Conservation (phyloP, 2,888 invertebrate species). For the Cataglyphis cursor region DNA sequence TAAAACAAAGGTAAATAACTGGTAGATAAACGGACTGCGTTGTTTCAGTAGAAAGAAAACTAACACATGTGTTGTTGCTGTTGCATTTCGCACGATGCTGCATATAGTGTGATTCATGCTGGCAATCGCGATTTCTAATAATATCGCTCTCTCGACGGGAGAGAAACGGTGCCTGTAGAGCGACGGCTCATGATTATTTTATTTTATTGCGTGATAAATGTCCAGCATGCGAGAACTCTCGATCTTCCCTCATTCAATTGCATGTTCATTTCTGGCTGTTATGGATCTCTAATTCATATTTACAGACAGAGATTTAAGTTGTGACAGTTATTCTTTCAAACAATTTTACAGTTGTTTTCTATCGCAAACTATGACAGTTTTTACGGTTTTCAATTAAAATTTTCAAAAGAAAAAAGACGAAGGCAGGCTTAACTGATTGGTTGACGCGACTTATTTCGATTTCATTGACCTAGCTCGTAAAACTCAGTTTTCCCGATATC, state of each 20-base stretch:
- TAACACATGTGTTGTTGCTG: background rate
- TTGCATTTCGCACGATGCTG: background rate
- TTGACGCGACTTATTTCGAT: background rate
- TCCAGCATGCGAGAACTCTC: background rate
- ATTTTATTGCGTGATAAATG: constrained; percentile 1
- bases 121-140: constrained; percentile 5
- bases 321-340: background rate
- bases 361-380: background rate
- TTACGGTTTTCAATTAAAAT: background rate
- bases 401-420: background rate
- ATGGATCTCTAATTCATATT: background rate
- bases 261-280: background rate
- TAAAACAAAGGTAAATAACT: background rate
- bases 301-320: background rate
- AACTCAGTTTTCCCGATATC: background rate
- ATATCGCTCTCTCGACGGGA: background rate
- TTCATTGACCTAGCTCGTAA: background rate
- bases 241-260: background rate
- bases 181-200: background rate
- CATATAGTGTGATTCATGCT: background rate
- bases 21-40: background rate
- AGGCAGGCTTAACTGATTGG: background rate
- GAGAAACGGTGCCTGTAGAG: background rate
- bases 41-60: background rate
- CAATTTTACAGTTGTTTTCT: background rate